Conservation (phyloP, 2,888 invertebrate species). For the Chaetoderma sp. region DNA sequence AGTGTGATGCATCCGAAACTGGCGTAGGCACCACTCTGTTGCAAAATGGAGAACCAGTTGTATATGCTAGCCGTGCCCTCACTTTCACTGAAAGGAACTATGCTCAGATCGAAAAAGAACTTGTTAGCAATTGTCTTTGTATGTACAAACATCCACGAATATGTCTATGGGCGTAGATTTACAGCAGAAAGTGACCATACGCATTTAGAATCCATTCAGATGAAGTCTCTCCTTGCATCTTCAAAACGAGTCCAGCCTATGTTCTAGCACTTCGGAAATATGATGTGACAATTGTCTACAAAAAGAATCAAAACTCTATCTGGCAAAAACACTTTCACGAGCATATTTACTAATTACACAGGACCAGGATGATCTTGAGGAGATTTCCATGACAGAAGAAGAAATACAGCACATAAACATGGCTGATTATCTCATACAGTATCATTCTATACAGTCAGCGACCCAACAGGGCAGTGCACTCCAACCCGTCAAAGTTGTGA, state of each 20-base stretch:
- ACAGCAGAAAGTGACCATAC: constrained; percentile 34
- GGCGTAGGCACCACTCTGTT: no score
- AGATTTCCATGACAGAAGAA: no score
- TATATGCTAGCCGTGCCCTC: constrained; percentile 32
- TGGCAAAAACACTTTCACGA: no score
- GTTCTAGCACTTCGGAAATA: constrained; percentile 32
- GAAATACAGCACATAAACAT: no score
- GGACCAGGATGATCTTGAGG: no score
- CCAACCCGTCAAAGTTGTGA: no score
- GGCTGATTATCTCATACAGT: no score
- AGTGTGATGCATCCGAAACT: constrained; percentile 31
- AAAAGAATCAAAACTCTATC: no score
- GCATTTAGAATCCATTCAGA: constrained; percentile 31
- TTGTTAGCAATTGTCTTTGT: constrained; percentile 33
- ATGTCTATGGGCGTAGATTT: constrained; percentile 27
- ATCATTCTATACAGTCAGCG: no score
- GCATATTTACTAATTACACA: no score
- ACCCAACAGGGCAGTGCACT: no score
- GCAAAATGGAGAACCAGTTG: constrained; percentile 38
- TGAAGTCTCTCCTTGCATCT: constrained; percentile 26
- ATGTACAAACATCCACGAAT: constrained; percentile 30
- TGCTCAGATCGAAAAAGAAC: constrained; percentile 43
- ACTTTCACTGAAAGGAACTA: constrained; percentile 29
- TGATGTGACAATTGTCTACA: no score
- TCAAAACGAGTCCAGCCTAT: constrained; percentile 35